phyloP scores from a whole-genome alignment of 2,113 vertebrate genomes.

The Falcunculus frontatus region DNA sequence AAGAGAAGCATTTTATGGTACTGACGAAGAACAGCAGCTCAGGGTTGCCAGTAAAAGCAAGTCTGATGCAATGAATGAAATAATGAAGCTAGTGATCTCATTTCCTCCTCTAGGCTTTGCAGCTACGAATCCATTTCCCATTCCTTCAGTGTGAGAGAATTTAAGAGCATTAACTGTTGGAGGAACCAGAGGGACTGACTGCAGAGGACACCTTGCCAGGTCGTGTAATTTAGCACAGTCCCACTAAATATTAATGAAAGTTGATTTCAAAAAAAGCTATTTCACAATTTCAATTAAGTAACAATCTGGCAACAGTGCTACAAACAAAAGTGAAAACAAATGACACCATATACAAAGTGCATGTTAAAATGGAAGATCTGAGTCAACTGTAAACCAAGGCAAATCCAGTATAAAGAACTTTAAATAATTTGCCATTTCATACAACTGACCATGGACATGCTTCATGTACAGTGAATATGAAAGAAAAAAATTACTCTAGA shows the following conservation, averaged over 20 bases:
- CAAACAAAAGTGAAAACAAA: neutral
- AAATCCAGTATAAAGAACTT: neutral
- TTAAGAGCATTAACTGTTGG: neutral
- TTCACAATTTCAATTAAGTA: neutral
- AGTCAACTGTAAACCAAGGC: neutral
- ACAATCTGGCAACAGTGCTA: neutral
- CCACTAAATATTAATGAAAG: conserved; percentile 1
- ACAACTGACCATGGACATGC: neutral
- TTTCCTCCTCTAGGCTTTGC: conserved; percentile 2
- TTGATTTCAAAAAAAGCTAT: neutral
- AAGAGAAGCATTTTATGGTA: neutral
- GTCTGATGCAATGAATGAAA: neutral
- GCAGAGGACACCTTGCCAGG: neutral
- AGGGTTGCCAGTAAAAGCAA: neutral
- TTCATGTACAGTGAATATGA: neutral
- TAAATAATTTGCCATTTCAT: neutral
- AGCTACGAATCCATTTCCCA: neutral
- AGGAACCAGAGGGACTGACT: neutral
- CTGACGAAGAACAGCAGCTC: neutral
- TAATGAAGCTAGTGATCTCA: neutral
- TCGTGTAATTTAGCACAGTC: neutral
- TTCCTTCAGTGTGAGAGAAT: neutral
- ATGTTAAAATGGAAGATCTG: neutral
- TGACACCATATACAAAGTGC: neutral
- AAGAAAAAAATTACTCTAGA: neutral